Conservation (phyloP, 2,888 invertebrate species). For the Drosophila borborema region DNA sequence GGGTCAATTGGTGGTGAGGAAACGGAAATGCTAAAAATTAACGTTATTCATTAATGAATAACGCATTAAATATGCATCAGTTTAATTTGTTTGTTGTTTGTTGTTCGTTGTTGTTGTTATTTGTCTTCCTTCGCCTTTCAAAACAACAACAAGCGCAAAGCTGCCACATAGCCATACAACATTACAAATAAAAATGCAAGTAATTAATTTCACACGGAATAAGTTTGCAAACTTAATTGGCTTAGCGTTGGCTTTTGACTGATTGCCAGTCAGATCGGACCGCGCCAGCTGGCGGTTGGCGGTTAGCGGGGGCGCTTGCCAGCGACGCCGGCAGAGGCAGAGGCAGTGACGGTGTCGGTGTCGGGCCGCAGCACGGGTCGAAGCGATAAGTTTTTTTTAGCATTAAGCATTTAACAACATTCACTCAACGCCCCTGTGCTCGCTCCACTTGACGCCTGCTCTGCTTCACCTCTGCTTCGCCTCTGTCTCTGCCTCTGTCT, state of each 20-base stretch:
- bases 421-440: conserved; percentile 17
- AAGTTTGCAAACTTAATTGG: conserved; percentile 76
- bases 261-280: conserved; percentile 17
- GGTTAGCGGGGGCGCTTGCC: conserved; percentile 5
- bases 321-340: not conserved
- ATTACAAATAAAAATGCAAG: conserved; percentile 58
- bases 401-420: conserved; percentile 62
- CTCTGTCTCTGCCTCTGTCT: not conserved
- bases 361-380: not conserved
- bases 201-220: conserved; percentile 78
- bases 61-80: conserved; percentile 53
- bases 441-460: too few relatives aligned
- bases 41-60: conserved; percentile 45
- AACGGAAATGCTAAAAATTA: conserved; percentile 62
- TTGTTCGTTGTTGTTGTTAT: conserved; percentile 24
- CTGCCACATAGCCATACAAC: conserved; percentile 20
- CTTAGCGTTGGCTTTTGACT: conserved; percentile 66
- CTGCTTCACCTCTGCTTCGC: not conserved
- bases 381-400: conserved; percentile 42
- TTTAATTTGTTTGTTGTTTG: conserved; percentile 56
- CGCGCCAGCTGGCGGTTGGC: not conserved
- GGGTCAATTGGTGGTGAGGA: conserved; percentile 13
- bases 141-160: conserved; percentile 7
- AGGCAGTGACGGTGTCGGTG: not conserved
- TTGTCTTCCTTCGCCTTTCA: conserved; percentile 4